Percentiles rank a stretch among this genome's conserved stretches.
Conservation (phyloP, 2,113 vertebrate species). For the Muntiacus muntjak region DNA sequence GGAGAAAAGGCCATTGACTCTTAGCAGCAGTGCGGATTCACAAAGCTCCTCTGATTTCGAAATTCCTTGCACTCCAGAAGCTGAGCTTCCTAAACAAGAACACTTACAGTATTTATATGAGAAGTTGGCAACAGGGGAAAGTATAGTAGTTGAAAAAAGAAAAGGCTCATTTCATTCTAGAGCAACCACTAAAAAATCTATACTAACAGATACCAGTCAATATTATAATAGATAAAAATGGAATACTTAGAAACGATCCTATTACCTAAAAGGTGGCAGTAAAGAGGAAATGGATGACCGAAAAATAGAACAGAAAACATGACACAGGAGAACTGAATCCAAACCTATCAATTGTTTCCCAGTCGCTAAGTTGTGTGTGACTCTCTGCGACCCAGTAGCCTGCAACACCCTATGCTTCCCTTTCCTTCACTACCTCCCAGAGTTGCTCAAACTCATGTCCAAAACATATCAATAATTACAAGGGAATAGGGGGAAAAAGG, state of each 20-base stretch:
- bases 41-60: slow-evolving; percentile 92
- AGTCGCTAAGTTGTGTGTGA: background rate
- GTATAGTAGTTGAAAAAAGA: slow-evolving; percentile 66
- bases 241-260: background rate
- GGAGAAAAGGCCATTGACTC: slow-evolving; percentile 40
- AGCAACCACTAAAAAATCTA: background rate
- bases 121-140: slow-evolving; percentile 88
- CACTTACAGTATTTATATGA: slow-evolving; percentile 84
- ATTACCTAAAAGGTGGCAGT: background rate
- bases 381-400: background rate
- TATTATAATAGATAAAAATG: background rate
- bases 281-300: background rate
- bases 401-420: background rate
- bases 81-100: slow-evolving; percentile 81
- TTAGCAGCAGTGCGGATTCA: slow-evolving; percentile 76
- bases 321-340: background rate
- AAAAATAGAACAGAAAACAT: background rate
- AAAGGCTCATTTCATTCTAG: slow-evolving; percentile 27
- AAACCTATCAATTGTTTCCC: background rate
- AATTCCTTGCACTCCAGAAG: slow-evolving; percentile 88
- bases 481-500: background rate
- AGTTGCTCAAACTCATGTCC: background rate
- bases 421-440: background rate
- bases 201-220: background rate
- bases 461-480: background rate